A percentile compares a stretch with the other conserved stretches of the same genome.
Conservation (phyloP, 2,113 vertebrate species). For the Hyperopisus bebe region DNA sequence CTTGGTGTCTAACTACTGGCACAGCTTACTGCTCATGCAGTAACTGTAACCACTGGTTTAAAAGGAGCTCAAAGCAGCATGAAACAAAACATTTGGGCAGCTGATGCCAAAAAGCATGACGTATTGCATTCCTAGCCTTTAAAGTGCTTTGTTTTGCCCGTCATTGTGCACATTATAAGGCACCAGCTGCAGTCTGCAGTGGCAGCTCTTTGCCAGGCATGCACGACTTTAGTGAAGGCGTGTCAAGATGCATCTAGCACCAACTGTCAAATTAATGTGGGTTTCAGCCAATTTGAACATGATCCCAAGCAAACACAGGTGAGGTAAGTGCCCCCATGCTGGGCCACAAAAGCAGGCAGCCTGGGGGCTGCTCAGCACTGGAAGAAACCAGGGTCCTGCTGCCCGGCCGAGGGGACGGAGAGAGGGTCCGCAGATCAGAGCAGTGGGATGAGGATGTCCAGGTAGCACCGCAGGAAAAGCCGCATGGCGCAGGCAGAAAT, state of each 20-base stretch:
- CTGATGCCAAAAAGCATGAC: background rate
- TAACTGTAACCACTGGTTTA: background rate
- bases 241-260: background rate
- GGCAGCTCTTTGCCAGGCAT: background rate
- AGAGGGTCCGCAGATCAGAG: background rate
- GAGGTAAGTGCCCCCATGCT: background rate
- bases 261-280: background rate
- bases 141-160: background rate
- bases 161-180: background rate
- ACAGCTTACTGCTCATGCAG: background rate
- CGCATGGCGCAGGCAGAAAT: background rate
- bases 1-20: background rate
- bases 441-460: background rate
- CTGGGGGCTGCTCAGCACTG: background rate
- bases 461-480: background rate
- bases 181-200: background rate
- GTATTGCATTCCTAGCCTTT: background rate
- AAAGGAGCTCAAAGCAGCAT: background rate
- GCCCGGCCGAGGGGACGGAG: background rate
- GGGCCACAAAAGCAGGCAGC: background rate
- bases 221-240: background rate
- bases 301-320: background rate
- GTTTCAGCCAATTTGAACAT: background rate
- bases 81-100: background rate
- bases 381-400: background rate